These are phyloP conservation scores for Mastigias papua DNA, from an alignment of 30 jellyfish, hydroid and myxozoan genomes.

Conservation along the genomic window DNA sequence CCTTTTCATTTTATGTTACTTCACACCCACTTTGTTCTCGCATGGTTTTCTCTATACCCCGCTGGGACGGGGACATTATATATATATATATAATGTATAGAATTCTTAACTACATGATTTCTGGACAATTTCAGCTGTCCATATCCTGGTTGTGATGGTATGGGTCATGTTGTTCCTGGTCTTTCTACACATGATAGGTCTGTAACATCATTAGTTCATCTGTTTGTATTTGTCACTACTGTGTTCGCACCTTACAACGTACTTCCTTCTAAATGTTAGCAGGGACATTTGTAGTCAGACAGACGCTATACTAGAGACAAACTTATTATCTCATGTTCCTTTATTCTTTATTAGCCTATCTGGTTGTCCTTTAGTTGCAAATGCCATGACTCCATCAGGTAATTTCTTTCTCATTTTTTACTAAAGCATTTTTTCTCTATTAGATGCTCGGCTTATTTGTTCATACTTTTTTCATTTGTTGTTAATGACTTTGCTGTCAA, in stretches of 20 bases:
- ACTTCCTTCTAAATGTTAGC: no score
- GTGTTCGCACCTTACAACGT: no score
- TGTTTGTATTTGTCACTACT: background rate
- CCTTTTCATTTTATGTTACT: no score
- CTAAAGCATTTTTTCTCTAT: background rate
- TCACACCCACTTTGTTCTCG: no score
- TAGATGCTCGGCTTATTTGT: background rate
- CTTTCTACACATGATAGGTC: conserved; percentile 58
- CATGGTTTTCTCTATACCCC: no score
- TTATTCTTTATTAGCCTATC: conserved; percentile 21
- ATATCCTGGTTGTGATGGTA: conserved; percentile 74
- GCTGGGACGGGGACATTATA: no score
- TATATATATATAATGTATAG: no score
- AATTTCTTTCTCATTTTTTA: background rate
- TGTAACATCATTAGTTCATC: background rate
- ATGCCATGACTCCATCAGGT: conserved; percentile 56
- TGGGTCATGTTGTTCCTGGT: conserved; percentile 71
- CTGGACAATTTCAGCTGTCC: conserved; percentile 77
- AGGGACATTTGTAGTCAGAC: no score
- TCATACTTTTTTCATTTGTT: no score
- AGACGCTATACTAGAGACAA: background rate
- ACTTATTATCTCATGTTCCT: background rate
- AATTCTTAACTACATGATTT: no score
- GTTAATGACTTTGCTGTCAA: background rate
- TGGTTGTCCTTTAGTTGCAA: conserved; percentile 71